Evolutionary conservation across 2,797 vertebrate species (phyloP), one percentile per base, ranked within the genome.

Genomic region (Erethizon dorsatum): DNA sequence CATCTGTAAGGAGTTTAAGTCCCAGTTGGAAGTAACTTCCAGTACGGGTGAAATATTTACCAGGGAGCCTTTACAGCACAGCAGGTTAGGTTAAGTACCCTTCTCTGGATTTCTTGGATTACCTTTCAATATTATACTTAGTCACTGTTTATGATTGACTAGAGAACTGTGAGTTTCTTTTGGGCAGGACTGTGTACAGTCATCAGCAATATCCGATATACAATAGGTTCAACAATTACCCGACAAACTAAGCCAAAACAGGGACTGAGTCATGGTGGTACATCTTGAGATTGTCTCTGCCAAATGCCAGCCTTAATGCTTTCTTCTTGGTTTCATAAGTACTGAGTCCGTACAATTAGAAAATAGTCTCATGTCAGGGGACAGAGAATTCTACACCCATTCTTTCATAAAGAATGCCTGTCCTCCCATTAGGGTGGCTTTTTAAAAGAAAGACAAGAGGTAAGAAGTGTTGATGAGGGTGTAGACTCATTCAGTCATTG

Each of bases 101-200:
- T 83, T n/a, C 41, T 88, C 41, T 78, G 52, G 50, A 54, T 54
- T 96, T 95, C 65, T 90, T 85, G 12, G 26, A 56, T 71, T 59
- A 79, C n/a, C 24, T 95, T 85, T 88, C 73, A 96, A 69, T 94
- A 52, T 79, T 83, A 59, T 78, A 79, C 45, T 94, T 80, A 91
- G 63, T 33, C 94, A 65, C 41, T 33, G 10, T 71, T 71, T 78
- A 37, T 56, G 33, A 82, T 90, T 91, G 61, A 78, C 37, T 90
- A 88, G 73, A 90, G 90, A 65, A 88, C 65, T 61, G 37, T 56
- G 88, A 41, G 20, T 90, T 78, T 92, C 77, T 90, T 85, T 94
- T 17, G 41, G n/a, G 45, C 26, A 71, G 56, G 7, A 47, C 83
- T 83, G 18, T 67, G 28, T 88, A 94, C 20, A n/a, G 90, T 96